These are phyloP conservation scores for Paracyprichromis sp. DNA, from an alignment of 2,113 vertebrate genomes.

Conservation along the genomic window DNA sequence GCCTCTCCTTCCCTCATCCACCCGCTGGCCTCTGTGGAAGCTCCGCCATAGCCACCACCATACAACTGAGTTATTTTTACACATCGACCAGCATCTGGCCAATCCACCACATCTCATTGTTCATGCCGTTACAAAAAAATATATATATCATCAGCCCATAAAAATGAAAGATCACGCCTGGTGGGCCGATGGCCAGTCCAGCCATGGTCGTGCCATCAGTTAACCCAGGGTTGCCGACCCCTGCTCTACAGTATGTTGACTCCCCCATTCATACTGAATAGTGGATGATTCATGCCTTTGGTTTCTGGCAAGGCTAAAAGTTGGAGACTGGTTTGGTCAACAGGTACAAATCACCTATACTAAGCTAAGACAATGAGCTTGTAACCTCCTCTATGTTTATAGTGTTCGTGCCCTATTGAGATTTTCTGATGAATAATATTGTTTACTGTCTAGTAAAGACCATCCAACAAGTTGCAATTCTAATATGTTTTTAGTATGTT, in stretches of 20 bases:
- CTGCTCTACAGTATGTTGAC: neutral
- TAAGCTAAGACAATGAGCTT: neutral
- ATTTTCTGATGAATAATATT: neutral
- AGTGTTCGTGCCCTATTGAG: neutral
- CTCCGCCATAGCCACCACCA: neutral
- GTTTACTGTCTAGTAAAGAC: neutral
- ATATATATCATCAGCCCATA: neutral
- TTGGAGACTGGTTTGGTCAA: neutral
- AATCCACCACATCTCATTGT: neutral
- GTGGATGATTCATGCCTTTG: neutral
- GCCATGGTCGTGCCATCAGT: neutral
- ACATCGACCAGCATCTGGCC: neutral
- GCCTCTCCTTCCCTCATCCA: neutral
- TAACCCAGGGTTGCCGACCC: neutral
- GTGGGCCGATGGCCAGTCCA: neutral
- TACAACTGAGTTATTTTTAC: neutral
- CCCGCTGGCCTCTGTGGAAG: neutral
- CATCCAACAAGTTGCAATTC: neutral
- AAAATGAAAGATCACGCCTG: neutral
- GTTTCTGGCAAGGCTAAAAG: neutral
- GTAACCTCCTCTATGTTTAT: neutral
- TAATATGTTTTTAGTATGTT: neutral
- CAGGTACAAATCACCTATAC: neutral
- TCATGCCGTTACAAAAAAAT: neutral
- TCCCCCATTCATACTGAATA: neutral